A percentile compares a stretch with the other conserved stretches of the same genome.
These are phyloP conservation scores for Brachypodius melanocephalos DNA, from an alignment of 2,113 vertebrate species.

Conservation along the genomic window DNA sequence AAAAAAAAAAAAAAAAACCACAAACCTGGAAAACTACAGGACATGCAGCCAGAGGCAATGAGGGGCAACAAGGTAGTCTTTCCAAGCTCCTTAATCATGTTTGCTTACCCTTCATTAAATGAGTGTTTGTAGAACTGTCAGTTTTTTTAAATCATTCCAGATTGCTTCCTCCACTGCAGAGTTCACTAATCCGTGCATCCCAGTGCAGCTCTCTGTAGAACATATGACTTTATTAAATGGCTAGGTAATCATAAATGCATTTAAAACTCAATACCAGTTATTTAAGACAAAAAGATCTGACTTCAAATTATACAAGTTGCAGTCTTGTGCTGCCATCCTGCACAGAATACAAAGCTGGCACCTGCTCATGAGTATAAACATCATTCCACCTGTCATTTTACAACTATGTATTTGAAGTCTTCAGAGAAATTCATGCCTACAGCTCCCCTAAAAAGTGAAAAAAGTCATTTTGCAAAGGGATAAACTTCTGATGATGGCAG, in stretches of 20 bases:
- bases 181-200: not conserved
- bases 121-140: not conserved
- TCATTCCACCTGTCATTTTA: not conserved
- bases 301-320: not conserved
- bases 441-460: conserved; percentile 1
- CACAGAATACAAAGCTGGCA: not conserved
- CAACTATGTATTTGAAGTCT: not conserved
- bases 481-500: conserved; percentile 26
- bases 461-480: not conserved
- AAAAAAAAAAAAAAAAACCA: not conserved
- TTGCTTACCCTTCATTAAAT: not conserved
- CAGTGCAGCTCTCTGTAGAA: not conserved
- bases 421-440: not conserved
- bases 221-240: not conserved
- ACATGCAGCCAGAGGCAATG: not conserved
- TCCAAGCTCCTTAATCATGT: not conserved
- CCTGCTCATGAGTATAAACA: not conserved
- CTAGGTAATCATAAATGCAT: not conserved
- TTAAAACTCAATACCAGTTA: not conserved
- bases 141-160: not conserved
- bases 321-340: not conserved
- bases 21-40: not conserved
- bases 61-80: not conserved
- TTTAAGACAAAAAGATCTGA: not conserved
- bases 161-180: not conserved